Conservation (phyloP, 1,140 invertebrate species). For the Bombyx mori region ASM3026992v2 NC_085128.1:16503501-16504000, state of each 20-base stretch:
- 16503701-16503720: too few species aligned
- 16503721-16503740: conserved; percentile 17
- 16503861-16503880: conserved; percentile 18
- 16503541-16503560: too few species aligned
- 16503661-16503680: too few species aligned
- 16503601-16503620: too few species aligned
- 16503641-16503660: too few species aligned
- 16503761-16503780: conserved; percentile 13
- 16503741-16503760: conserved; percentile 23
- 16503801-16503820: conserved; percentile 21
- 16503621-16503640: too few species aligned
- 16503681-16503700: too few species aligned
- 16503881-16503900: conserved; percentile 19
- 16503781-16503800: conserved; percentile 24
- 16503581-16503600: too few species aligned
- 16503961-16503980: not conserved
- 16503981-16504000: too few species aligned
- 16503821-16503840: conserved; percentile 24
- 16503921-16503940: conserved; percentile 18
- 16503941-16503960: conserved; percentile 17
- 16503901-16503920: conserved; percentile 17
- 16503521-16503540: too few species aligned
- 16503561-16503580: too few species aligned
- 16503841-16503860: conserved; percentile 26
- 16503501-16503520: too few species aligned